Evolutionary conservation across 2,113 vertebrate species (phyloP), one percentile per base, ranked within the genome.

Genomic region (Motacilla alba): DNA sequence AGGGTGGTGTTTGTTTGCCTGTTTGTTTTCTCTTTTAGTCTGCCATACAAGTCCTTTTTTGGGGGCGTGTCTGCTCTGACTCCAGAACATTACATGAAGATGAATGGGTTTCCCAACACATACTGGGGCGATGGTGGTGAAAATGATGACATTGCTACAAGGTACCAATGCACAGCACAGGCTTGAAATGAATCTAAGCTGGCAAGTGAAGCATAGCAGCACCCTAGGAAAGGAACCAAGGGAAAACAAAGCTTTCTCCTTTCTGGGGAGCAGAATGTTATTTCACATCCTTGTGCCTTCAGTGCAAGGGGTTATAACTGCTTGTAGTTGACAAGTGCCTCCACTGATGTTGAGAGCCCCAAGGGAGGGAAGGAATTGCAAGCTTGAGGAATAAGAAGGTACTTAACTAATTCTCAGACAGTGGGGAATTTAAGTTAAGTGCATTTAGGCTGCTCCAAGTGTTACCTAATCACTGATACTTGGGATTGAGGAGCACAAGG

Each of bases 71-170:
- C 95, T 82, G 98, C 98, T 64, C 89, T 98, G 82, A 98, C 97
- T 73, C 98, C 98, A 56, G 97, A 98, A 46, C 98, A 98, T 47
- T 98, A 98, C 87, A 96, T 97, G 97, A 98, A 96, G 96, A 98
- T 98, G 39, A 98, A 98, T 68, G 98, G 98, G 22, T 98, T 98
- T 93, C 97, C 98, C 83, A 98, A 98, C 70, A 98, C 97, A 0
- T 98, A 97, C 89, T 98, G 98, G 98, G 98, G 94, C 5, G 93
- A 89, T 10, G 94, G 91, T 56, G 97, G 96, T 83, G 98, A 98
- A 95, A 90, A 96, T 26, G 98, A 98, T 2, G 98, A 98, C 87
- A 98, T 98, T 58, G 97, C 97, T 67, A 75, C 94, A 76, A 98
- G 98, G 98, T 98, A 97, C 41, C 68, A 28, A 21, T 35, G 55